Evolutionary conservation across 2,888 invertebrate genomes (phyloP).

Genomic region (Zhuqinia jingwanae): DNA sequence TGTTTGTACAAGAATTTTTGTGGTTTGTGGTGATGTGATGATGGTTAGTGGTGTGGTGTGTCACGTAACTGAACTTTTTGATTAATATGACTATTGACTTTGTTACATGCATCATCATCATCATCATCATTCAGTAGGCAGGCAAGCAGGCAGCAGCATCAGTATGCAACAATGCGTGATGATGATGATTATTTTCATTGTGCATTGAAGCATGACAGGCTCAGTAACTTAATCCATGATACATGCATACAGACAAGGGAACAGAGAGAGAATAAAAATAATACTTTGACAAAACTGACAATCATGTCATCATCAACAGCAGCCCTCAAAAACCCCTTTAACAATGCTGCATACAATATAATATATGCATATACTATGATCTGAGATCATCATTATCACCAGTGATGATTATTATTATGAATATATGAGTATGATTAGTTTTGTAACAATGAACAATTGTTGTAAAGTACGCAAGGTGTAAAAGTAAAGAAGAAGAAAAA

Average conservation of each 20-base stretch:
- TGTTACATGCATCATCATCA: neutral
- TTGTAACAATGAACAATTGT: neutral
- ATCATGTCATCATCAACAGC: too few relatives aligned
- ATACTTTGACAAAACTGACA: constrained; percentile 18
- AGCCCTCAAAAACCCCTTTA: too few relatives aligned
- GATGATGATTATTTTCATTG: neutral
- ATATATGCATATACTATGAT: too few relatives aligned
- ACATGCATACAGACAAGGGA: constrained; percentile 33
- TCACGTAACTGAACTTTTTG: constrained; percentile 11
- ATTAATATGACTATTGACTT: constrained; percentile 22
- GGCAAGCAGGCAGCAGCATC: too few relatives aligned
- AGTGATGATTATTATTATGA: too few relatives aligned
- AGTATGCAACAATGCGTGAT: neutral
- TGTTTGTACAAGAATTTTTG: too few relatives aligned
- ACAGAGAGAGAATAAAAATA: neutral
- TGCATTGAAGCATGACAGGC: constrained; percentile 38
- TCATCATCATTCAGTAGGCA: too few relatives aligned
- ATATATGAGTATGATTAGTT: neutral
- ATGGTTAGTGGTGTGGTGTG: neutral
- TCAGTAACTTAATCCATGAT: constrained; percentile 60
- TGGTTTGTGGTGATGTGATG: neutral
- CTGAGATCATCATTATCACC: neutral
- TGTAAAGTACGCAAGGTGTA: too few relatives aligned
- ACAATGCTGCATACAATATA: too few relatives aligned
- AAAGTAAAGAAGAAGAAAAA: neutral